Base-by-base conservation (phyloP, 2,888 invertebrate species). In the Drosophila rellima region DNA sequence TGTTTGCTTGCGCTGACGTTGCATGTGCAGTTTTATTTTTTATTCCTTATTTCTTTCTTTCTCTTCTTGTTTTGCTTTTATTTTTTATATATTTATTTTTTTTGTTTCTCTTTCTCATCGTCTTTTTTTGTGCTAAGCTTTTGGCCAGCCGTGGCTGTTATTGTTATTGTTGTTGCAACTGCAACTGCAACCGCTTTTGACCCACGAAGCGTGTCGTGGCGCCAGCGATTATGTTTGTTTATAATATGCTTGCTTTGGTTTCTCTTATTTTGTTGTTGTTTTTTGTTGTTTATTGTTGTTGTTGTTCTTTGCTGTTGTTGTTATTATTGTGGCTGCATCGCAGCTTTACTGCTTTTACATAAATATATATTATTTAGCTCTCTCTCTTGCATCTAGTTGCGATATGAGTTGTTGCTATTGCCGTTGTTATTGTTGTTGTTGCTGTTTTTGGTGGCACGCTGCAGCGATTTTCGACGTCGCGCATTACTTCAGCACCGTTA, bases 181-280 rank as follows among this genome's bases (percentile, higher is more conserved):
- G 86, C 86, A 82, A 86, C 83, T 82, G 88, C 89, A 84, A 75
- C 82, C 75, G 89, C 89, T 82, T 89, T 88, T 89, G 86, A 89
- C 88, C 86, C 78, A 74, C 88, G 86, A 82, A 83, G 87, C 89
- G 84, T 83, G 78, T 80, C 82, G 81, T 85, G 82, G 85, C 87
- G 90, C 89, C 89, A 90, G 76, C 88, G 89, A 90, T 89, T 89
- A 81, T 82, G 85, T 82, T 82, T 86, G 84, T 75, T 89, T 88
- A 83, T 89, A 84, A 70, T 69, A 78, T 78, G 88, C 82, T 56
- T 65, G 83, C 80, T 77, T 77, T 82, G 63, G 63, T 70, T 76
- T 56, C 56, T 35, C 35, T 35, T 17, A 45, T 69, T 83, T 69
- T 83, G 74, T 55, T 67, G 76, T 74, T 54, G 63, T 70, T 66